Percentiles rank a stretch among this genome's conserved stretches.
Conservation (phyloP, 2,797 vertebrate species). For the Gila robusta region DNA sequence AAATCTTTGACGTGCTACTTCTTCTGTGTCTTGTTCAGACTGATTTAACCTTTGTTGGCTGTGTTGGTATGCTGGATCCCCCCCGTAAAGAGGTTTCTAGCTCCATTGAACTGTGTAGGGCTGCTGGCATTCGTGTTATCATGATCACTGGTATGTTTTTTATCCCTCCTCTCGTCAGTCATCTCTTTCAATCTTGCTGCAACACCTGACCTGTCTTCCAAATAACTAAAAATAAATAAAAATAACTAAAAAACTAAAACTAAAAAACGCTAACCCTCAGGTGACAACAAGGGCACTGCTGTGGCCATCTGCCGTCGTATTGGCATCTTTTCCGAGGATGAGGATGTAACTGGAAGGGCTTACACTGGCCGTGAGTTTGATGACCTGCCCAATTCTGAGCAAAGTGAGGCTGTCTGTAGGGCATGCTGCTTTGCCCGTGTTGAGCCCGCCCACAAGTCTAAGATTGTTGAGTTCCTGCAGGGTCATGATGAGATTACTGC, state of each 20-base stretch:
- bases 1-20: background rate
- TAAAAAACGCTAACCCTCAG: conserved; percentile 60
- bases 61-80: conserved; percentile 94
- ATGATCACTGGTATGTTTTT: conserved; percentile 89
- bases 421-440: conserved; percentile 94
- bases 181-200: background rate
- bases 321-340: conserved; percentile 89
- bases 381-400: conserved; percentile 83
- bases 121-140: conserved; percentile 94
- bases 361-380: conserved; percentile 95
- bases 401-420: conserved; percentile 83
- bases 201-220: background rate
- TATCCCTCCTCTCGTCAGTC: background rate
- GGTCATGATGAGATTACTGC: conserved; percentile 91
- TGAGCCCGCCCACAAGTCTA: conserved; percentile 93
- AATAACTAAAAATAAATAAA: background rate
- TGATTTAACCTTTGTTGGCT: conserved; percentile 92
- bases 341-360: conserved; percentile 84
- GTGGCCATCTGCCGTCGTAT: conserved; percentile 96
- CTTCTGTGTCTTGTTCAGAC: conserved; percentile 70
- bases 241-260: background rate
- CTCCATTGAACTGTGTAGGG: conserved; percentile 88
- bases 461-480: conserved; percentile 95
- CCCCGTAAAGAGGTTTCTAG: conserved; percentile 91
- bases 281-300: conserved; percentile 95